Evolutionary conservation across 2,113 vertebrate species (phyloP), one percentile per base, ranked within the genome.

Genomic region (Micromys minutus): DNA sequence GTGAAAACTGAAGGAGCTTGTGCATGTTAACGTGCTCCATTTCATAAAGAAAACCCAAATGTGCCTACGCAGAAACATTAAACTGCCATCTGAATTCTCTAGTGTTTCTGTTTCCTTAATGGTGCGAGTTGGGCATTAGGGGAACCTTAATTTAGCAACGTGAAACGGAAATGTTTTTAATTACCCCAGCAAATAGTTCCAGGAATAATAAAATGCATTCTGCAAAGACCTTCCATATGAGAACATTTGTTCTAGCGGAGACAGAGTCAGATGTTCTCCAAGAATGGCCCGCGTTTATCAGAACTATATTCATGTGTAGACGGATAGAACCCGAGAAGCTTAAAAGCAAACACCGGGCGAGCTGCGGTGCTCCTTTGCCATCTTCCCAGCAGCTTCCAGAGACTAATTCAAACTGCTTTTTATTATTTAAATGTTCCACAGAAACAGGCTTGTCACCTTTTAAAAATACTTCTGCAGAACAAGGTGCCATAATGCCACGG

Each of bases 391-490:
- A 79, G 65, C 87, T 91, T 77, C 72, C 86, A 94, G 86, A 94
- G 91, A 45, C 87, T 96, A 94, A 97, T 94, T 94, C 94, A 88
- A 97, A 93, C 45, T 91, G 71, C 31, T 86, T 94, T 90, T 97
- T 88, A 90, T 93, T 95, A 91, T 95, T 98, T 95, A 96, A 98
- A 95, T 85, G 52, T 42, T 91, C 83, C 91, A 69, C 63, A 87
- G 94, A 95, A 91, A 94, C 89, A 89, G 36, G 31, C 93, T 91
- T 94, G 83, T 87, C 94, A 94, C 96, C 95, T 95, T 97, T 95
- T 80, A 97, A 96, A 96, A 96, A 95, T 91, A 91, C 87, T 90
- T 95, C 50, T 80, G 79, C 77, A 95, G 83, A 87, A 92, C 93
- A 85, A 95, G 96, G 75, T 84, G 15, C 79, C 45, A 95, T 87